A percentile compares a stretch with the other conserved stretches of the same genome.
These are phyloP conservation scores for Cyclopterus lumpus DNA, from an alignment of 2,797 vertebrate genomes.

Conservation along the genomic window DNA sequence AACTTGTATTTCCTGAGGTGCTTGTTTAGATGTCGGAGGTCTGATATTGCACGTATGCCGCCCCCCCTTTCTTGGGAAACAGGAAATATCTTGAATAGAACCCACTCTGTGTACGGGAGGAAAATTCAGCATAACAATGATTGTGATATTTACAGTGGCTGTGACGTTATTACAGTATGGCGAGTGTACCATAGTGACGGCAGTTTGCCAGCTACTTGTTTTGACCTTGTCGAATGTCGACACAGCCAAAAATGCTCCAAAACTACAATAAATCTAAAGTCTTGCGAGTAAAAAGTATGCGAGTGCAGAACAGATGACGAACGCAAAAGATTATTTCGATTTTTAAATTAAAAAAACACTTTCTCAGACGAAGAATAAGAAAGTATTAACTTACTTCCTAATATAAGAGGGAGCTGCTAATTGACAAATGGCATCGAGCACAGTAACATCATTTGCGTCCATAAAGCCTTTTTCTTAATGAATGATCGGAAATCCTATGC, in stretches of 20 bases:
- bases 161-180: not conserved
- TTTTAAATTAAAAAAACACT: not conserved
- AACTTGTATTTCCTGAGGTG: too few species aligned
- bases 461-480: constrained; percentile 56
- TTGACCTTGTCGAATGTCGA: not conserved
- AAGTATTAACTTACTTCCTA: constrained; percentile 20
- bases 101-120: too few species aligned
- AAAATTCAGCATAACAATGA: too few species aligned
- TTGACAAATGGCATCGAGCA: constrained; percentile 58
- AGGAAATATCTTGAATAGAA: too few species aligned
- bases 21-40: too few species aligned
- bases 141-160: too few species aligned
- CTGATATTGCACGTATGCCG: too few species aligned
- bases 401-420: constrained; percentile 44
- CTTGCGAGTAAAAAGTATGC: not conserved
- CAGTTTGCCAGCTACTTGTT: not conserved
- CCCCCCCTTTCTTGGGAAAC: too few species aligned
- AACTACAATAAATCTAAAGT: not conserved
- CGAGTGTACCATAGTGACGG: not conserved
- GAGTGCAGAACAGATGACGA: not conserved
- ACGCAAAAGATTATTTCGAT: not conserved
- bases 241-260: not conserved
- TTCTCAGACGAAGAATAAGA: constrained; percentile 1
- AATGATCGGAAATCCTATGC: constrained; percentile 69
- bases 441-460: constrained; percentile 56